These are phyloP conservation scores for Pocota personata DNA, from an alignment of 2,888 invertebrate species.

Conservation along the genomic window DNA sequence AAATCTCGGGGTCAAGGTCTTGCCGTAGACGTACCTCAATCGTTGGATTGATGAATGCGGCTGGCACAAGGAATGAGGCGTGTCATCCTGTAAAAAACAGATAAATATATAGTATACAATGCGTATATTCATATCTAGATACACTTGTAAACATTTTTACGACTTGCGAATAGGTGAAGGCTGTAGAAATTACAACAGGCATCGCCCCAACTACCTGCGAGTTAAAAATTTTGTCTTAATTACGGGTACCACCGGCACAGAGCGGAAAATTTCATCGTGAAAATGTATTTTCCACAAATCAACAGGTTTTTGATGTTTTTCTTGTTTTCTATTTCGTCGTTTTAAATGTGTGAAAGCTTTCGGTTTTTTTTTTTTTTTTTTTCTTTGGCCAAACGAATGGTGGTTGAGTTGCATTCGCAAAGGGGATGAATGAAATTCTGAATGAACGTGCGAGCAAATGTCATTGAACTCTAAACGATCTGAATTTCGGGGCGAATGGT, in stretches of 20 bases:
- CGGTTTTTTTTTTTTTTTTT: neutral
- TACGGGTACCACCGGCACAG: neutral
- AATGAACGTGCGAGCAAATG: slow-evolving; percentile 2
- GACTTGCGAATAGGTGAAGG: neutral
- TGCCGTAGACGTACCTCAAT: neutral
- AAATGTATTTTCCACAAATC: slow-evolving; percentile 35
- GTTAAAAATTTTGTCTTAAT: slow-evolving; percentile 27
- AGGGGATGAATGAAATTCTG: slow-evolving; percentile 48
- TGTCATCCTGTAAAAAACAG: slow-evolving; percentile 30
- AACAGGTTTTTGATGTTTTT: slow-evolving; percentile 36
- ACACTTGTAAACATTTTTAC: slow-evolving; percentile 28
- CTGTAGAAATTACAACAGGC: slow-evolving; percentile 21
- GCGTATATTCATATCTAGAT: neutral
- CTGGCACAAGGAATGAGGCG: slow-evolving; percentile 3
- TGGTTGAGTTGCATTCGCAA: slow-evolving; percentile 20
- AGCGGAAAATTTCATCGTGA: slow-evolving; percentile 8
- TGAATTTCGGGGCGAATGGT: neutral
- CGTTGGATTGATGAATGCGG: slow-evolving; percentile 24
- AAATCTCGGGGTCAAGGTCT: slow-evolving; percentile 64
- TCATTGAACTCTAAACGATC: slow-evolving; percentile 24
- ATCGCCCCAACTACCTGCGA: slow-evolving; percentile 44
- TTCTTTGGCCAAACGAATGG: slow-evolving; percentile 3
- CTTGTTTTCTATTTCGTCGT: neutral
- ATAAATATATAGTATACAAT: slow-evolving; percentile 14
- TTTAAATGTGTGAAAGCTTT: slow-evolving; percentile 22